Base-by-base conservation (phyloP, 2,888 invertebrate species). In the Phrixothrix hirtus region DNA sequence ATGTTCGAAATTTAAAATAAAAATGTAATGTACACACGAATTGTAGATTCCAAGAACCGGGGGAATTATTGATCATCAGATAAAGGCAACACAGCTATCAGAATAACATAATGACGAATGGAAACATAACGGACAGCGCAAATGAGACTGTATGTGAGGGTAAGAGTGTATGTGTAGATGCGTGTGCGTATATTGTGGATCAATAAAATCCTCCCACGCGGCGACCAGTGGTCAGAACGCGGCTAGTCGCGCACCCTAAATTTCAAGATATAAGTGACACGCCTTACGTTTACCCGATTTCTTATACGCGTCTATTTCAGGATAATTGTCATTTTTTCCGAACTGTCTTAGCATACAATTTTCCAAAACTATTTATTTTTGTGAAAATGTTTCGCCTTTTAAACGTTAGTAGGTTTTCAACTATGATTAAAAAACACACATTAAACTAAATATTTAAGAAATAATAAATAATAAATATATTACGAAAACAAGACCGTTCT, bases 51-150 rank as follows among this genome's bases (percentile, higher is more conserved):
- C 63, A 63, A 65, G 67, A 69, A 70, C 66, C 55, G 59, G 67
- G 70, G 67, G 66, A 73, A 72, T 71, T 75, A 74, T 74, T 73
- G 73, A 75, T 75, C 73, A 74, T 71, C 64, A 71, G 72, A 74
- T 73, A 73, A 71, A 72, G 68, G 69, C 68, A 67, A 68, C 68
- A 67, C 64, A 65, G 68, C 68, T 68, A 72, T 70, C 70, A 69
- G 69, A 72, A 73, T 64, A 72, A 72, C 66, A 73, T 72, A 73
- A 74, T 73, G 71, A 73, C 70, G 70, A 71, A 72, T 71, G 72
- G 70, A 74, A 74, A 73, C 71, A 73, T 72, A 73, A 73, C 72
- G 69, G 70, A 68, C 70, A 71, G 70, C 69, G 69, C 68, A 71
- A 72, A 72, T 71, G 70, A 71, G 69, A 72, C 55, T 55, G 49